phyloP scores from a whole-genome alignment of 2,888 invertebrate species.

The Nematopogon swammerdamellus region DNA sequence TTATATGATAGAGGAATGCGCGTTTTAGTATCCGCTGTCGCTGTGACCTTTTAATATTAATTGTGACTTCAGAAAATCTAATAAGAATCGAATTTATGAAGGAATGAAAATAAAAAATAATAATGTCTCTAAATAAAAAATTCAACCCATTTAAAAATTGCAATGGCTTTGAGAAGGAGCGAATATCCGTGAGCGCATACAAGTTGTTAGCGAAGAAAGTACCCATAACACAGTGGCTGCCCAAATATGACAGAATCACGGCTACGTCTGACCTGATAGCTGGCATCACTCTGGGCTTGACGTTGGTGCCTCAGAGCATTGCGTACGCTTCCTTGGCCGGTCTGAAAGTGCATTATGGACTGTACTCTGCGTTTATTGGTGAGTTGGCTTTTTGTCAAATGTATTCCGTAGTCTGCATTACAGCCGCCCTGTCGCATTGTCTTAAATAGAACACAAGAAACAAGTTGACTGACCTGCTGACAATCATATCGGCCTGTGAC shows the following conservation, averaged over 20 bases:
- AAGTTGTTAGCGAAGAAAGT: constrained; percentile 58
- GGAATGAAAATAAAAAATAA: too few species aligned
- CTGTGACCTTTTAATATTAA: too few species aligned
- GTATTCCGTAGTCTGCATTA: too few species aligned
- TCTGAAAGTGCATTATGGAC: constrained; percentile 83
- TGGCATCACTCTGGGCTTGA: constrained; percentile 85
- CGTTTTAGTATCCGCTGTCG: too few species aligned
- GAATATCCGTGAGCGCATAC: not conserved
- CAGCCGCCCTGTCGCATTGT: too few species aligned
- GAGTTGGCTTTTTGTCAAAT: constrained; percentile 13
- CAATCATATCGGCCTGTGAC: too few species aligned
- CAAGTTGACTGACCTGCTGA: too few species aligned
- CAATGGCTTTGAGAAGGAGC: not conserved
- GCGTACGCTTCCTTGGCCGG: constrained; percentile 87
- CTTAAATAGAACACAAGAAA: too few species aligned
- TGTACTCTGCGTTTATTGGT: constrained; percentile 90
- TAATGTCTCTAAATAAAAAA: too few species aligned
- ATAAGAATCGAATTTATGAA: too few species aligned
- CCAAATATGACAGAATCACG: constrained; percentile 63
- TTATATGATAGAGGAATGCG: too few species aligned
- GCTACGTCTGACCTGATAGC: constrained; percentile 81
- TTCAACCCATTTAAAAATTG: not conserved
- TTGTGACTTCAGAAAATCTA: too few species aligned
- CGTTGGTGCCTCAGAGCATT: constrained; percentile 90
- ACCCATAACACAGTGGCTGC: constrained; percentile 64